A percentile compares a stretch with the other conserved stretches of the same genome.
Conservation (phyloP, 2,113 vertebrate genomes). For the Lophochroa leadbeateri region DNA sequence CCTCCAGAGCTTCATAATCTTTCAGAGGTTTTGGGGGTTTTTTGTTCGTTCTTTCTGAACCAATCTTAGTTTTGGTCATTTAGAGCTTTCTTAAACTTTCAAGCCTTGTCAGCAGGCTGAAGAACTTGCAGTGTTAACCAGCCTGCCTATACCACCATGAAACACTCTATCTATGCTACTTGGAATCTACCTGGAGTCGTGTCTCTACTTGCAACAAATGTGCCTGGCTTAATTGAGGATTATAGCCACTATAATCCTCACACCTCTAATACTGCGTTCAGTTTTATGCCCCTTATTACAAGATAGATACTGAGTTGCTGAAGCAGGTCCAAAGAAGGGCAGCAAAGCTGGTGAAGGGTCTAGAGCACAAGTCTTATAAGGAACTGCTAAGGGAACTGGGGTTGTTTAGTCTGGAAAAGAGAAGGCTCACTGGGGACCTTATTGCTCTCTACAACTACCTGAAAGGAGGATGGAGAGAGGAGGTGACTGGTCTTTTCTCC, state of each 20-base stretch:
- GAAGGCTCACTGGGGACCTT: not conserved
- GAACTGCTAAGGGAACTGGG: not conserved
- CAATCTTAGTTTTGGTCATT: not conserved
- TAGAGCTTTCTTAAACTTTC: not conserved
- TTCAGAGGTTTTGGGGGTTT: not conserved
- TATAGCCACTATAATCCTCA: not conserved
- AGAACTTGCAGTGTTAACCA: not conserved
- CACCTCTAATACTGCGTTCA: not conserved
- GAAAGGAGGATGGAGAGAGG: not conserved
- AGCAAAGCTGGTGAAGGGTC: not conserved
- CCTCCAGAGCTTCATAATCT: not conserved
- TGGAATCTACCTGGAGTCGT: not conserved
- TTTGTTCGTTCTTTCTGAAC: not conserved
- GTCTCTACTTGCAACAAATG: not conserved
- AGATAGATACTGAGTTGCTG: not conserved
- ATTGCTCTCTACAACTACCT: not conserved
- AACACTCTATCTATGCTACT: not conserved
- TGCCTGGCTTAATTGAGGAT: not conserved
- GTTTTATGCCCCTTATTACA: not conserved
- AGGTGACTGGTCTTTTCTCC: not conserved
- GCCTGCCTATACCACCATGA: not conserved
- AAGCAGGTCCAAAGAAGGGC: not conserved
- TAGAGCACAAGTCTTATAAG: not conserved
- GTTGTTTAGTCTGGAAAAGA: not conserved
- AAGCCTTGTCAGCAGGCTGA: not conserved